Evolutionary conservation across 2,113 vertebrate genomes (phyloP).

Genomic region (Perca schrenkii): DNA sequence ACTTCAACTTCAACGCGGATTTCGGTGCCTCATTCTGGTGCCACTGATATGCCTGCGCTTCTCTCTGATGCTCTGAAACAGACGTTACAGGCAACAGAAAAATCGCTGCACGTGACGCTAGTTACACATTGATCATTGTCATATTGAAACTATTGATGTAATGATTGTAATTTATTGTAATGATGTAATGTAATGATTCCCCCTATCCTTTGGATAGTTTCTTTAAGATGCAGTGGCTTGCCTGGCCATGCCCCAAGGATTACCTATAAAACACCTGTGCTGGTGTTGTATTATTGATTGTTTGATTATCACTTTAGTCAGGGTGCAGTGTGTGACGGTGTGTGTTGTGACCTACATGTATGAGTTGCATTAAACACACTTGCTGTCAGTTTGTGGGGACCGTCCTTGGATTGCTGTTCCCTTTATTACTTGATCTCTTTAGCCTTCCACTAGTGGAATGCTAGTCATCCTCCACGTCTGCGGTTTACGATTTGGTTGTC

Average conservation of each 20-base stretch:
- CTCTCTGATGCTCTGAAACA: too few species aligned
- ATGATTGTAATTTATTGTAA: too few species aligned
- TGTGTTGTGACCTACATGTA: background rate
- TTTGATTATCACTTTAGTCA: background rate
- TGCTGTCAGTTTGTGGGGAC: background rate
- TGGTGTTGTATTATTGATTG: background rate
- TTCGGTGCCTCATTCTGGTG: too few species aligned
- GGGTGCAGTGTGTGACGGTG: background rate
- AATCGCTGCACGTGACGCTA: too few species aligned
- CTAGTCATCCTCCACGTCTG: background rate
- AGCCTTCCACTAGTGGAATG: background rate
- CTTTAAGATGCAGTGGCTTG: background rate
- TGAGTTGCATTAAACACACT: background rate
- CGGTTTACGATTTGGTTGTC: background rate
- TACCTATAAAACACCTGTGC: background rate
- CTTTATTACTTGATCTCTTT: background rate
- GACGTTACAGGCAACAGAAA: too few species aligned
- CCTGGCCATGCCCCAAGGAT: background rate
- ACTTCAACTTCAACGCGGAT: too few species aligned
- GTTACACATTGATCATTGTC: too few species aligned
- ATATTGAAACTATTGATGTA: background rate
- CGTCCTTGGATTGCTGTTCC: background rate
- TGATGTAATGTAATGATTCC: too few species aligned
- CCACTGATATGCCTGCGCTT: too few species aligned
- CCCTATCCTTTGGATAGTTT: background rate